These are phyloP conservation scores for Trachelus iudaicus DNA, from an alignment of 2,888 invertebrate genomes.

Conservation along the genomic window DNA sequence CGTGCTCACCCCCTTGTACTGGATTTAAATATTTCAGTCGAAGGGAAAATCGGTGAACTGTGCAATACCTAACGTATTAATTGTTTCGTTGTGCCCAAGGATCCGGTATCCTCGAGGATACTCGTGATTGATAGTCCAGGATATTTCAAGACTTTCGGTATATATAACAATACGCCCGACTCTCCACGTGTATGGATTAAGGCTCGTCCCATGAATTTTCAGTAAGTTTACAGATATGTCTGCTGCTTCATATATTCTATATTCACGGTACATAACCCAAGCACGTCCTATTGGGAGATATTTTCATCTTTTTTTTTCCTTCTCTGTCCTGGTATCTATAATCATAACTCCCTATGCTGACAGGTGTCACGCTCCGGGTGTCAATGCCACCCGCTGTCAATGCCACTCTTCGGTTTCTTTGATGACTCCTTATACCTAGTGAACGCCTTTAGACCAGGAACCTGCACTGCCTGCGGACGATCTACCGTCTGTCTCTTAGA, in stretches of 20 bases:
- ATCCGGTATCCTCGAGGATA: no score
- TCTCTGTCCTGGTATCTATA: background rate
- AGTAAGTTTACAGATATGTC: constrained; percentile 36
- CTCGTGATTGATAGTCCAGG: no score
- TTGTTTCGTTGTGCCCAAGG: no score
- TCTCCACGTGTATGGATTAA: constrained; percentile 32
- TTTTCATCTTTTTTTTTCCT: constrained; percentile 7
- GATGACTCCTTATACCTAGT: background rate
- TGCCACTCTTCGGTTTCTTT: background rate
- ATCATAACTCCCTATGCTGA: background rate
- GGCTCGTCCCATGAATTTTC: constrained; percentile 52
- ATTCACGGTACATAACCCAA: background rate
- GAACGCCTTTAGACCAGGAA: no score
- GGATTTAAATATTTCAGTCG: no score
- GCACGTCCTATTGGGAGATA: background rate
- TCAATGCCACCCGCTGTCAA: constrained; percentile 4
- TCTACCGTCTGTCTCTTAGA: no score
- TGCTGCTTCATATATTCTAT: constrained; percentile 3
- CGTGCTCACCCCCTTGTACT: no score
- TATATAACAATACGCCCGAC: no score
- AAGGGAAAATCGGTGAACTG: no score
- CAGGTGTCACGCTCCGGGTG: constrained; percentile 3
- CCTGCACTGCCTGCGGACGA: no score
- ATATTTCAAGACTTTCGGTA: no score
- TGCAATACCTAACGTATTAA: no score